Evolutionary conservation across 2,797 vertebrate species (phyloP).

Genomic region (Pangasius sanitwongsei): DNA sequence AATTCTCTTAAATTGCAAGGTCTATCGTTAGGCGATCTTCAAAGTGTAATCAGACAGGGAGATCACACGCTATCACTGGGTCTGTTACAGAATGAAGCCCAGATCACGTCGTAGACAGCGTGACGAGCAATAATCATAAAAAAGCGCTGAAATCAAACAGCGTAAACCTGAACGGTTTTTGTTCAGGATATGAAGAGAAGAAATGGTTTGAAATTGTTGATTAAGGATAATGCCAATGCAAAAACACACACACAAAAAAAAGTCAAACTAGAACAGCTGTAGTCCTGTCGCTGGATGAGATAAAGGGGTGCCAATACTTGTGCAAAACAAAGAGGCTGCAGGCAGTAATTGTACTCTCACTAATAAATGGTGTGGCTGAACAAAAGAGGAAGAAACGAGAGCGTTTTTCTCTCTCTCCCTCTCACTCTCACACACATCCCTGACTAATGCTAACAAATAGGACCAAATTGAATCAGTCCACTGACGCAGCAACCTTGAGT

Average conservation of each 20-base stretch:
- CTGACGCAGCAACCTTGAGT: constrained; percentile 20
- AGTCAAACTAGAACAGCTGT: too few species aligned
- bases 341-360: not conserved
- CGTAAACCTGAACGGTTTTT: too few species aligned
- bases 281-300: not conserved
- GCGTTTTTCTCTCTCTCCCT: not conserved
- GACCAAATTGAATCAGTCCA: constrained; percentile 27
- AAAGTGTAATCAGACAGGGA: not conserved
- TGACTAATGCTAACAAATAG: constrained; percentile 20
- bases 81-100: too few species aligned
- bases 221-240: too few species aligned
- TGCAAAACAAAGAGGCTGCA: not conserved
- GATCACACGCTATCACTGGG: not conserved
- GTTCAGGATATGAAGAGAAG: too few species aligned
- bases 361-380: not conserved
- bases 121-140: too few species aligned
- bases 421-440: not conserved
- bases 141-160: too few species aligned
- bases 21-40: not conserved
- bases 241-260: too few species aligned
- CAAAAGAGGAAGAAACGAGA: not conserved
- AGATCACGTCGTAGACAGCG: too few species aligned
- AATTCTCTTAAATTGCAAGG: not conserved
- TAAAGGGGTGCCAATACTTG: not conserved
- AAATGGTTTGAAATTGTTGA: too few species aligned